Conservation (phyloP, 1,140 invertebrate genomes). For the Nephotettix cincticeps region DNA sequence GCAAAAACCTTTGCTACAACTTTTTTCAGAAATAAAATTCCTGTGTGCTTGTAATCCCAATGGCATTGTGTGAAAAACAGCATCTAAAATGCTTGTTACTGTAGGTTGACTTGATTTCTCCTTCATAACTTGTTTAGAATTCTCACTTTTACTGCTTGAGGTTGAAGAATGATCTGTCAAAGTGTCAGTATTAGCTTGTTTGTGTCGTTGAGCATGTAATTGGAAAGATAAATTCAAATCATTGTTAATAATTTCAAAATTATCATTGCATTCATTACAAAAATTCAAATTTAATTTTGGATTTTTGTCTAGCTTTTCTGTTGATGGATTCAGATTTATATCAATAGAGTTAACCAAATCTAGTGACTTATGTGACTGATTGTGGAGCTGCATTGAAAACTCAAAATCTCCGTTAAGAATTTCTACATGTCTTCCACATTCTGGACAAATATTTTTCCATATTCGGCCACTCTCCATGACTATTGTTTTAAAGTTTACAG, state of each 20-base stretch:
- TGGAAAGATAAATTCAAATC: neutral
- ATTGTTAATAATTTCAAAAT: conserved; percentile 3
- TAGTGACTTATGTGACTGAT: neutral
- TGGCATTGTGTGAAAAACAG: neutral
- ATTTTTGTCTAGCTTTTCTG: neutral
- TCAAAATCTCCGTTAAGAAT: neutral
- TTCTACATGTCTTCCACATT: neutral
- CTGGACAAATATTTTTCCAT: neutral
- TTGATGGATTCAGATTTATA: neutral
- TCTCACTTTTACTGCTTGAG: neutral
- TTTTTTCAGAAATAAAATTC: neutral
- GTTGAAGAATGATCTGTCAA: neutral
- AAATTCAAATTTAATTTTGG: neutral
- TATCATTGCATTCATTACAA: neutral
- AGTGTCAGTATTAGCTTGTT: neutral
- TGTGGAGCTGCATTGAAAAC: neutral
- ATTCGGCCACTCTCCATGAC: too few species aligned
- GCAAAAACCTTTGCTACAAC: neutral
- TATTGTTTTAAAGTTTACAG: too few species aligned
- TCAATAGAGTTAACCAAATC: neutral
- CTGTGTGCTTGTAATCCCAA: neutral
- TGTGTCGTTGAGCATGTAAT: neutral
- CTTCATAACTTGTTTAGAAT: neutral
- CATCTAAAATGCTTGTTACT: neutral
- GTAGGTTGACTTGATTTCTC: neutral